These are phyloP conservation scores for Ectemnius cavifrons DNA, from an alignment of 2,888 invertebrate genomes.

Conservation along the genomic window DNA sequence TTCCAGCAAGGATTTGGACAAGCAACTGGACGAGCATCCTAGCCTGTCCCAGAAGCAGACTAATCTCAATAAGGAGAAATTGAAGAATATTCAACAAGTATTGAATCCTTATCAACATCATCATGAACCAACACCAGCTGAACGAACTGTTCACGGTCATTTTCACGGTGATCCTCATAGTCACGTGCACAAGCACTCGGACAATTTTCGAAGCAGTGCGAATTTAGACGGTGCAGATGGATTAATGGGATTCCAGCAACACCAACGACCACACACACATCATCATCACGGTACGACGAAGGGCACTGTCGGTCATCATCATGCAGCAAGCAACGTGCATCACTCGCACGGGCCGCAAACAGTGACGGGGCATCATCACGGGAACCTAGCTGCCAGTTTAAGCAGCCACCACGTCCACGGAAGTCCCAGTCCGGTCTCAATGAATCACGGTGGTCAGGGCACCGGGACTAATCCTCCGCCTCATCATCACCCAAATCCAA, in stretches of 20 bases:
- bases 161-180: conserved; percentile 57
- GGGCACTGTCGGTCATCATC: conserved; percentile 34
- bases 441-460: conserved; percentile 42
- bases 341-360: conserved; percentile 51
- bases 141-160: conserved; percentile 58
- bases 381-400: conserved; percentile 42
- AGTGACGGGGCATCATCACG: conserved; percentile 58
- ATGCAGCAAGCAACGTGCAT: conserved; percentile 54
- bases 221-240: conserved; percentile 56
- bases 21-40: conserved; percentile 53
- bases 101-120: conserved; percentile 65
- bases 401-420: conserved; percentile 56
- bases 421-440: conserved; percentile 36
- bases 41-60: conserved; percentile 49
- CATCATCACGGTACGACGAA: conserved; percentile 62
- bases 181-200: conserved; percentile 61
- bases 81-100: conserved; percentile 60
- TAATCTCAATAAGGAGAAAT: conserved; percentile 54
- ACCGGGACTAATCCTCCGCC: conserved; percentile 8
- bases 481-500: conserved; percentile 51
- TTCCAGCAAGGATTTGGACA: conserved; percentile 42
- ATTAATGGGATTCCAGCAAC: conserved; percentile 60
- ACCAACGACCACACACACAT: conserved; percentile 62
- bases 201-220: conserved; percentile 47
- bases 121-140: conserved; percentile 54